These are phyloP conservation scores for Monopterus albus DNA, from an alignment of 2,113 vertebrate genomes.

Conservation along the genomic window DNA sequence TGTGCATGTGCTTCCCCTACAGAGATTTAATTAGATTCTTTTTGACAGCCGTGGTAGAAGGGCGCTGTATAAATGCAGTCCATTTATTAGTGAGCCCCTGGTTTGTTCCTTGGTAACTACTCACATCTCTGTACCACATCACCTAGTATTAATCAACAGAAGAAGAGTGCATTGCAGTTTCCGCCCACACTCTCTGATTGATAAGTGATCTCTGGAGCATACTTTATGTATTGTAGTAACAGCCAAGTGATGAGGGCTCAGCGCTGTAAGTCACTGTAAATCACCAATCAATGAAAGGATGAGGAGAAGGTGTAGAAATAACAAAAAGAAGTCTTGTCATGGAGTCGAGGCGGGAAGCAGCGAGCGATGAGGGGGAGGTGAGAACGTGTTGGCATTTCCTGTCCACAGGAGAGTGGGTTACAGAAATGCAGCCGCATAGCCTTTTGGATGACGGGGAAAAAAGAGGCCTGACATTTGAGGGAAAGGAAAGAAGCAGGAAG, in stretches of 20 bases:
- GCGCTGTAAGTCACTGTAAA: slow-evolving; percentile 16
- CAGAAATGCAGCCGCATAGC: slow-evolving; percentile 36
- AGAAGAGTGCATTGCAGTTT: background rate
- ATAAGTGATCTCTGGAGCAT: too few species aligned
- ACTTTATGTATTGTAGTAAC: too few species aligned
- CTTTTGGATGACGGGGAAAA: slow-evolving; percentile 29
- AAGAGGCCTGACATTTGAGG: slow-evolving; percentile 55
- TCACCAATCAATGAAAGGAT: background rate
- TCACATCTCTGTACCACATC: too few species aligned
- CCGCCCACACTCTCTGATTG: background rate
- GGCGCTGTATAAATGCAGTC: too few species aligned
- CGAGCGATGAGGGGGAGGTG: background rate
- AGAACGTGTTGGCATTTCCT: slow-evolving; percentile 56
- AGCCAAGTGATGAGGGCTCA: too few species aligned
- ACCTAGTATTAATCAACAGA: too few species aligned
- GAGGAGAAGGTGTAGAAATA: slow-evolving; percentile 29
- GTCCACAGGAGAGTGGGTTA: slow-evolving; percentile 36
- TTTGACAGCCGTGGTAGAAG: too few species aligned
- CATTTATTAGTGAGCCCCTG: too few species aligned
- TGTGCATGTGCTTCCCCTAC: too few species aligned
- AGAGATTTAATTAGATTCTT: too few species aligned
- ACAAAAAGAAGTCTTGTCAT: slow-evolving; percentile 12
- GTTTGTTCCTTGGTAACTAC: too few species aligned
- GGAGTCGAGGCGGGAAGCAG: rapidly evolving
- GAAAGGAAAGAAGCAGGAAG: slow-evolving; percentile 19